Evolutionary conservation across 2,888 invertebrate species (phyloP), one percentile per base, ranked within the genome.

Genomic region (Aphodius granarius): DNA sequence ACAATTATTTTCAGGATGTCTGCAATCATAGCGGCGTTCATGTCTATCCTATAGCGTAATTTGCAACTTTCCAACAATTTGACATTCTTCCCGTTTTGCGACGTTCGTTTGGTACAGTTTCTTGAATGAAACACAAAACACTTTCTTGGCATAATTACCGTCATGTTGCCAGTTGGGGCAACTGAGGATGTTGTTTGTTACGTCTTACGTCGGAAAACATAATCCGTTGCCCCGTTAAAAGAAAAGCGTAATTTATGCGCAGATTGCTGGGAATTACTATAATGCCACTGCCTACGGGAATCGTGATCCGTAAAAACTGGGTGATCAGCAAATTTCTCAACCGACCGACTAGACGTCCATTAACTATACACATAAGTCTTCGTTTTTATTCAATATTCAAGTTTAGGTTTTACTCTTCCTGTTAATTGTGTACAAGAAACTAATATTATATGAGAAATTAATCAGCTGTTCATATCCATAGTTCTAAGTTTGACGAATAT

Each of bases 1-100:
- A 22, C 68, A 68, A 68, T 68, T 68, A 68, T 68, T 68, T 68
- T 68, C 68, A 68, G 68, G 68, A 68, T 68, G 68, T 68, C 22
- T 68, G 68, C 68, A 68, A 68, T 68, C 68, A 22, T 68, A 21
- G n/a, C 68, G 20, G 68, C 68, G 68, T 21, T 43, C 21, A 68
- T 20, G 68, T 22, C 21, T 22, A 20, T 22, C 21, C 22, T 21
- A 20, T 21, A 19, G 68, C 21, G 21, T 68, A 68, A 68, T 68
- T 68, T 68, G 20, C 68, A 68, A 68, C 68, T 68, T 68, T 68
- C 68, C 68, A 68, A 20, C 68, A 22, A 68, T 68, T 68, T 68
- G 68, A 43, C 43, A 43, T 43, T 43, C n/a, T n/a, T n/a, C 43
- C 43, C 43, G 43, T 43, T 43, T 43, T 43, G 43, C 43, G 43